Evolutionary conservation across 2,113 vertebrate genomes (phyloP).

Genomic region (Ctenomys sociabilis): DNA sequence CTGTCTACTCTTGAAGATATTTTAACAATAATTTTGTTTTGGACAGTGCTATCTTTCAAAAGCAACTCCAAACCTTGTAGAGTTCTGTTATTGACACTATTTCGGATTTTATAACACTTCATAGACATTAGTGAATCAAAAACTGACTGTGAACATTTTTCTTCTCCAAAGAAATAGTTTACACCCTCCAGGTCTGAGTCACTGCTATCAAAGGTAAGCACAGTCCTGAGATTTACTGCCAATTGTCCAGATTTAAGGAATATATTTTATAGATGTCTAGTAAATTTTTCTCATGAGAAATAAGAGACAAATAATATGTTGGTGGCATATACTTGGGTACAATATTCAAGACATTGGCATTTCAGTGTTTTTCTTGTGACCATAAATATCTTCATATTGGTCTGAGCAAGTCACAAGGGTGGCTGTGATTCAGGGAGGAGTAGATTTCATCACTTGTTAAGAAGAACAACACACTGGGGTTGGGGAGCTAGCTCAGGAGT

Average conservation of each 20-base stretch:
- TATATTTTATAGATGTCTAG: neutral
- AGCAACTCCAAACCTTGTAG: neutral
- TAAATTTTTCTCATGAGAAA: neutral
- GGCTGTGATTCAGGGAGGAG: neutral
- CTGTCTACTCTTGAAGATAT: neutral
- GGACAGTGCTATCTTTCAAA: neutral
- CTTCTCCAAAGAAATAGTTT: neutral
- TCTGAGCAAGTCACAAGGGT: neutral
- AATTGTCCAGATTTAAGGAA: neutral
- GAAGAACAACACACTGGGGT: neutral
- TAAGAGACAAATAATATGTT: too few relatives aligned
- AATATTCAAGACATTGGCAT: neutral
- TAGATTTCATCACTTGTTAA: neutral
- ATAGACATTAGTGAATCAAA: neutral
- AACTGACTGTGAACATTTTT: neutral
- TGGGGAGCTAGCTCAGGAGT: too few relatives aligned
- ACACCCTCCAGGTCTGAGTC: neutral
- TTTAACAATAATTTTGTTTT: neutral
- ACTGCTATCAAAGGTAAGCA: neutral
- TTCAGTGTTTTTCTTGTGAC: neutral
- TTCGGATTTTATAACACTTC: neutral
- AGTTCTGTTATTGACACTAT: neutral
- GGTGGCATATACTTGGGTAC: neutral
- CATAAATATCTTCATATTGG: neutral
- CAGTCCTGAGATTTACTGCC: neutral